Base-by-base conservation (phyloP, 2,113 vertebrate species). In the Lontra canadensis region DNA sequence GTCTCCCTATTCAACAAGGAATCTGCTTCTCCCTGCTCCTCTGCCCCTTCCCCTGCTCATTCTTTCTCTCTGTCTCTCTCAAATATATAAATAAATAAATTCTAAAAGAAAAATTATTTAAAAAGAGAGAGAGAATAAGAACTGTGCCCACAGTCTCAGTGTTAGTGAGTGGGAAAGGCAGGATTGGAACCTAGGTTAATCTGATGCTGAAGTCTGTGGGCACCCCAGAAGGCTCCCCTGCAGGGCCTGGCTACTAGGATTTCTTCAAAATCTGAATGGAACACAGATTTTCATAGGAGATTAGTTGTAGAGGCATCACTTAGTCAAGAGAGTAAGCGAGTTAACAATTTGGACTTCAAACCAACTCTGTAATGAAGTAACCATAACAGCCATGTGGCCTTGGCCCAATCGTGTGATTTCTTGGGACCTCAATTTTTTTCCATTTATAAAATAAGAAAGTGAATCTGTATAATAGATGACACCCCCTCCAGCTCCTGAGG, bases 181-280 rank as follows among this genome's bases (percentile, higher is more conserved):
- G 23, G 29, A 20, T 12, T 34, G 17, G 57, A 96, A 71, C 14
- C 31, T 4, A 49, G 11, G 9, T 73, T 13, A 11, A 39, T 31
- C 44, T 55, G 84, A 67, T 20, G 14, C 18, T 1, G 7, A 52
- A 31, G n/a, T 8, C 59, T 4, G 5, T 12, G 7, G 6, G 61
- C 18, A 81, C 25, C 49, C 71, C 26, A 49, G 4, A 39, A 7
- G 21, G 31, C 7, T 4, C 31, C 26, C n/a, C 14, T 0, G 3
- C 0, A 29, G 59, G 3, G 31, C 29, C 69, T 55, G 18, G 21
- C 10, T 29, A 34, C 3, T 14, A 4, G 0, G 5, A 44, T 34
- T 61, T 87, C 76, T 91, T 57, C 84, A 52, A 34, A 52, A 8
- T 86, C 65, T 25, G 47, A 90, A 26, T 55, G 26, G 17, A 59